Base-by-base conservation (phyloP, 1,140 invertebrate genomes). In the Caerostris darwini region DNA sequence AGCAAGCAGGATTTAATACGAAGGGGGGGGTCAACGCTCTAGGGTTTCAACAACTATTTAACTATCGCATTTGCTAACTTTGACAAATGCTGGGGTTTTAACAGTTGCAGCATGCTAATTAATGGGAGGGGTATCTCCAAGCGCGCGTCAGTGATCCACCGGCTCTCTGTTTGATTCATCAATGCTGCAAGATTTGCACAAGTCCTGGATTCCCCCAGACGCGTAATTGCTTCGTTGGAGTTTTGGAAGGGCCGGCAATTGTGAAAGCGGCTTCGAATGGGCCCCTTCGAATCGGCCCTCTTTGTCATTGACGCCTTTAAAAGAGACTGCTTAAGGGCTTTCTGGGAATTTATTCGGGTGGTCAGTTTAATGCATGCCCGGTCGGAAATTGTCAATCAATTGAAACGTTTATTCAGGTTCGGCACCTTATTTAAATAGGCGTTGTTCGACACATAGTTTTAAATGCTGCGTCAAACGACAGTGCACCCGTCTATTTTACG, bases 61-160 rank as follows among this genome's bases (percentile, higher is more conserved):
- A 83, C 82, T 83, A 83, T 83, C 56, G 53, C 82, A 83, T 57
- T 54, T 58, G 82, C 82, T 77, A 58, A 58, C 82, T 83, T 83
- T 83, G 82, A 83, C 82, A 83, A 83, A 83, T 83, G 54, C 82
- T 58, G 54, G 82, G 34, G 82, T 83, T 83, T 83, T 83, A 83
- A 56, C 54, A 83, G 82, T 56, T 19, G 53, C 82, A 54, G 82
- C 14, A 34, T 58, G 7, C 54, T 83, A 83, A 83, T 83, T 83
- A 83, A 83, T 83, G 82, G 8, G 71, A 77, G 53, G 34, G 34
- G 71, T 77, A 77, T 77, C 34, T 53, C 8, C 19, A 34, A 10
- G 7, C 34, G 2, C 5, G 71, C 34, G 50, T 77, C 34, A 77
- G 71, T 10, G 34, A 77, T 3, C 34, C 34, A 34, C 34, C 4